Conservation (phyloP, 2,113 vertebrate species). For the Redunca redunca region DNA sequence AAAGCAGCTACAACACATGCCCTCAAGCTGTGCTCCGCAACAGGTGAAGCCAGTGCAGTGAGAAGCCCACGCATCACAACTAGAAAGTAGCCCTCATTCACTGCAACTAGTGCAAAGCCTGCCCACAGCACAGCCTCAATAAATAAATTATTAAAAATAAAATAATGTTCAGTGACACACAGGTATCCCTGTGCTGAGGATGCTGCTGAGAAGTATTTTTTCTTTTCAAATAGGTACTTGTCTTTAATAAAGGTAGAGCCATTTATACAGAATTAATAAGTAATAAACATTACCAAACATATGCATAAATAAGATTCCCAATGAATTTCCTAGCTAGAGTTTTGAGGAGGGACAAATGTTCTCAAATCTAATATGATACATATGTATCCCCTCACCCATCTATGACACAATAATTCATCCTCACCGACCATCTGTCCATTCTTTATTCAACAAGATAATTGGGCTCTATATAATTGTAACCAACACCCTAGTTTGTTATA, state of each 20-base stretch:
- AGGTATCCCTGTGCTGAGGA: not conserved
- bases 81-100: not conserved
- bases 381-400: not conserved
- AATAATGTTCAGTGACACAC: not conserved
- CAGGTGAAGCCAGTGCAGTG: rapidly evolving
- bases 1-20: not conserved
- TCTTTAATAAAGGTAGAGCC: not conserved
- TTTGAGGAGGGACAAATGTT: slow-evolving; percentile 29
- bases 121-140: not conserved
- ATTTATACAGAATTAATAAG: slow-evolving; percentile 35
- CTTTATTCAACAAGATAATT: slow-evolving; percentile 3
- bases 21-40: not conserved
- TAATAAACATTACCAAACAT: slow-evolving; percentile 21
- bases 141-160: not conserved
- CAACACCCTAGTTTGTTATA: not conserved
- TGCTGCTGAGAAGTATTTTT: not conserved
- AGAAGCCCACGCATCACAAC: not conserved
- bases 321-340: slow-evolving; percentile 1
- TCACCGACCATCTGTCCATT: not conserved
- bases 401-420: not conserved
- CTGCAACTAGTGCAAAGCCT: not conserved
- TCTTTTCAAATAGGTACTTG: not conserved
- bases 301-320: slow-evolving; percentile 9
- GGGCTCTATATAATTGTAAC: not conserved
- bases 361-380: slow-evolving; percentile 19